Base-by-base conservation (phyloP, 1,140 invertebrate genomes). In the Drosophila sechellia region DNA sequence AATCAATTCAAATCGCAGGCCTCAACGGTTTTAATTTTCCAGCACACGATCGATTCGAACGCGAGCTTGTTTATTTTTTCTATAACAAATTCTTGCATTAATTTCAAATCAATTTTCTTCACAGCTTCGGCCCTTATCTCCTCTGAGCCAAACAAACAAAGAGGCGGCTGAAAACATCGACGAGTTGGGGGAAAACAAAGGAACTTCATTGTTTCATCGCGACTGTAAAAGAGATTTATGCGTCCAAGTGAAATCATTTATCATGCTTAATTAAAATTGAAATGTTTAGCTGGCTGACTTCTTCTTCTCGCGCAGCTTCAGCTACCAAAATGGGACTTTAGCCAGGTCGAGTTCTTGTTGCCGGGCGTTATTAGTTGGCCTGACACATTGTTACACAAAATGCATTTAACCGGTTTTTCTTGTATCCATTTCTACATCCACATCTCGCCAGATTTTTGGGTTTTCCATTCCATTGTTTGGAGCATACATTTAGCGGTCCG, bases 261-360 rank as follows among this genome's bases (percentile, higher is more conserved):
- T 91, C 90, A 91, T 91, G 90, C 90, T 91, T 91, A 91, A 91
- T 91, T 91, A 91, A 91, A 91, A 91, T 81, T 90, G 85, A 90
- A 90, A 90, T 89, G 84, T 89, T 90, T 89, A 80, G 85, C 77
- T 61, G 79, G 84, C 68, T 77, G 73, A 77, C 84, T 79, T 87
- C 79, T 77, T 77, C 57, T 58, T 13, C 15, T 27, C 45, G 43
- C 48, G 40, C 34, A 68, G 49, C 66, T 69, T 69, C 66, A 68
- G 68, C 68, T 71, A 71, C 68, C 68, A 71, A 71, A 71, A 70
- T 71, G 68, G 68, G 68, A 58, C 73, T 74, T 58, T 63, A 50
- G 40, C 53, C 63, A 53, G 63, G 65, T 69, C 64, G 60, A 77
- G 74, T 60, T 80, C 75, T 85, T 61, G 52, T 50, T 78, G 50